Percentiles rank a stretch among this genome's conserved stretches.
Evolutionary conservation across 1,140 invertebrate genomes (phyloP).

Genomic region (Heliconius himera): DNA sequence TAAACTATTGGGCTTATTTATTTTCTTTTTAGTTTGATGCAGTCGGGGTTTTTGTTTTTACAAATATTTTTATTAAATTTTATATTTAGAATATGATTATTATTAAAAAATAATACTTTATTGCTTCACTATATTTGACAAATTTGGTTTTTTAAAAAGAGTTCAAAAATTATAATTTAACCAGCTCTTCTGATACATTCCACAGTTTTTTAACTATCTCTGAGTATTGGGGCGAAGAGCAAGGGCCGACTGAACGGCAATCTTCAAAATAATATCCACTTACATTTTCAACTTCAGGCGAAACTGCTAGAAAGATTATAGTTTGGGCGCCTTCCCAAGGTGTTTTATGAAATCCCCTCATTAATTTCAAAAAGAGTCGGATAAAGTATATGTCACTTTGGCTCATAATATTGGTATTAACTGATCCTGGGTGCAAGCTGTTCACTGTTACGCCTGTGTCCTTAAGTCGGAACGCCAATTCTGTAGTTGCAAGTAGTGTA

Average conservation of each 20-base stretch:
- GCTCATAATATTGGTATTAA: slow-evolving; percentile 48
- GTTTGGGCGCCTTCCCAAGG: slow-evolving; percentile 83
- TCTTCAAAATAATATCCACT: slow-evolving; percentile 84
- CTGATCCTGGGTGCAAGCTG: slow-evolving; percentile 89
- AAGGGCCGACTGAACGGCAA: slow-evolving; percentile 66
- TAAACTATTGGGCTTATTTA: too few species aligned
- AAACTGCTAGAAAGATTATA: slow-evolving; percentile 81
- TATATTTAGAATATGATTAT: too few species aligned
- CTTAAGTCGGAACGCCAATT: slow-evolving; percentile 88
- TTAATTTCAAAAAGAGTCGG: slow-evolving; percentile 33
- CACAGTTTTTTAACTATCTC: slow-evolving; percentile 70
- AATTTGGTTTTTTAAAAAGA: not conserved
- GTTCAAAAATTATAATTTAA: slow-evolving; percentile 42
- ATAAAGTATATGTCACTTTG: slow-evolving; percentile 37
- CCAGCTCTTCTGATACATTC: slow-evolving; percentile 70
- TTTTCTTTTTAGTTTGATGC: too few species aligned
- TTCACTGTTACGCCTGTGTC: slow-evolving; percentile 89
- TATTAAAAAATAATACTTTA: too few species aligned
- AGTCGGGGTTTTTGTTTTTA: too few species aligned
- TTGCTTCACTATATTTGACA: too few species aligned
- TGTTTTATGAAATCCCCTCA: slow-evolving; percentile 43
- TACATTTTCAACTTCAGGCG: slow-evolving; percentile 78
- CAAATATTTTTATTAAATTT: too few species aligned
- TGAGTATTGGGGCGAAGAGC: slow-evolving; percentile 53
- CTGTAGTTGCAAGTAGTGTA: slow-evolving; percentile 91